These are phyloP conservation scores for Narcine bancroftii DNA, from an alignment of 2,113 vertebrate species.

Conservation along the genomic window DNA sequence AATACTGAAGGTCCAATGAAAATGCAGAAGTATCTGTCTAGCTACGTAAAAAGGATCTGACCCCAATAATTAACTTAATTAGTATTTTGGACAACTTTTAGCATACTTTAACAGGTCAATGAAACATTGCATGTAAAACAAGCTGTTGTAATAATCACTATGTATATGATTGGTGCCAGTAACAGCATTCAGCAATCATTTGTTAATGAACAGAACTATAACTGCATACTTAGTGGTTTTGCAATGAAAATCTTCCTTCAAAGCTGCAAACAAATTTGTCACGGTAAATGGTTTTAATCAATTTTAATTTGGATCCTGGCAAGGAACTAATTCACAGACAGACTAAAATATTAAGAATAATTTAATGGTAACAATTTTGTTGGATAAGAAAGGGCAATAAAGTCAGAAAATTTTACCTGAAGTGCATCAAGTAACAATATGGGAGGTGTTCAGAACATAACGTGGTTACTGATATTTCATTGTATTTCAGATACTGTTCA, in stretches of 20 bases:
- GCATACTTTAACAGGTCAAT: background rate
- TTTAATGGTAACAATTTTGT: background rate
- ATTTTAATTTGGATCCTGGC: background rate
- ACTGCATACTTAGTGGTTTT: background rate
- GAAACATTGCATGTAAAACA: background rate
- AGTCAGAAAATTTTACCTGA: background rate
- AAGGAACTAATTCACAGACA: background rate
- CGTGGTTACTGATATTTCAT: background rate
- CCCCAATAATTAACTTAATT: background rate
- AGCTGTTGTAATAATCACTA: background rate
- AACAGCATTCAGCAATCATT: background rate
- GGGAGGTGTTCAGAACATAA: background rate
- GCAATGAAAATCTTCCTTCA: background rate
- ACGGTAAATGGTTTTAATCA: slow-evolving; percentile 2
- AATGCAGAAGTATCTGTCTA: background rate
- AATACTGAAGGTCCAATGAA: background rate
- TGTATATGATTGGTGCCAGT: background rate
- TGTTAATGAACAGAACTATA: background rate
- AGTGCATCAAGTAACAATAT: background rate
- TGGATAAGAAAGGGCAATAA: background rate
- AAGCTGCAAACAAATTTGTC: background rate
- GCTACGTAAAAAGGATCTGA: background rate
- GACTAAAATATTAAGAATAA: background rate
- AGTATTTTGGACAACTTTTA: background rate
- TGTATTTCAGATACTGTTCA: background rate